Evolutionary conservation across 2,888 invertebrate species (phyloP).

Genomic region (Leistus spinibarbis): DNA sequence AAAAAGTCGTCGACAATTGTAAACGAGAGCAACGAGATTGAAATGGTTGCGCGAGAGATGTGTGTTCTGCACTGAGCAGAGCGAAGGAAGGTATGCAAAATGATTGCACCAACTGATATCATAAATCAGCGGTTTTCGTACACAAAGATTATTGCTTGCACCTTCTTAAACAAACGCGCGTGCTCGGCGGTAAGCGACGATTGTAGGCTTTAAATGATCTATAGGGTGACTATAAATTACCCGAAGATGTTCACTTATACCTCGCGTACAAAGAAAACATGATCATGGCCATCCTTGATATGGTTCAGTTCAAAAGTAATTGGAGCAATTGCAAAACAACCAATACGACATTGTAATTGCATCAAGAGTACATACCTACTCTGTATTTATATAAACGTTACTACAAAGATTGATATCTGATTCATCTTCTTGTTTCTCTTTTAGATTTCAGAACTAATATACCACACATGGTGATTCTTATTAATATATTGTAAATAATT

Average conservation of each 20-base stretch:
- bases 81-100: conserved; percentile 20
- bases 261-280: neutral
- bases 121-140: conserved; percentile 35
- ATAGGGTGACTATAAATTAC: conserved; percentile 25
- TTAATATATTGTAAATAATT: neutral
- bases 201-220: conserved; percentile 30
- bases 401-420: neutral
- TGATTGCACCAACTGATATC: conserved; percentile 23
- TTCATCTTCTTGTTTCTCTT: too few relatives aligned
- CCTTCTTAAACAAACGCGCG: conserved; percentile 36
- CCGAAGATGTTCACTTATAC: conserved; percentile 1
- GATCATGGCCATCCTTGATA: neutral
- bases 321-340: conserved; percentile 33
- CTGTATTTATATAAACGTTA: neutral
- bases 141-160: conserved; percentile 31
- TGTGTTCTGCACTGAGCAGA: too few relatives aligned
- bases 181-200: conserved; percentile 17
- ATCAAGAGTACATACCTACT: neutral
- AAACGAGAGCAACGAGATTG: neutral
- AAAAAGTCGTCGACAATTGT: neutral
- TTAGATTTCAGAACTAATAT: neutral
- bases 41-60: neutral
- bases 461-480: neutral
- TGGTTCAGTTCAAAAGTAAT: conserved; percentile 27
- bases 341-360: neutral